Evolutionary conservation across 1,140 invertebrate species (phyloP).

Genomic region (Drosophila pseudoobscura): DNA sequence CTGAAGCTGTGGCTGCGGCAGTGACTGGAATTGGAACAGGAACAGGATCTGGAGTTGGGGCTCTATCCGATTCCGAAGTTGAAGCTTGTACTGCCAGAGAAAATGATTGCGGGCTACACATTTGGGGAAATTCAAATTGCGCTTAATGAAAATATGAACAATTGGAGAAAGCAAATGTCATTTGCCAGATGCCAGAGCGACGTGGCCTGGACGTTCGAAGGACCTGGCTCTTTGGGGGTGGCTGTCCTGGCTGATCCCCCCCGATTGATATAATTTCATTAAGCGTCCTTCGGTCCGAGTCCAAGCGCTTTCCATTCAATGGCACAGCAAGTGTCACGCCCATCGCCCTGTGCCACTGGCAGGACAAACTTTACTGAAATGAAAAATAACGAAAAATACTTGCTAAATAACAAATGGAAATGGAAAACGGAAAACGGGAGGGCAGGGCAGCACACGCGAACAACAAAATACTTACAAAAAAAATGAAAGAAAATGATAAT

Average conservation of each 20-base stretch:
- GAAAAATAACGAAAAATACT: constrained; percentile 50
- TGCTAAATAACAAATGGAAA: constrained; percentile 68
- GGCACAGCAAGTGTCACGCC: constrained; percentile 37
- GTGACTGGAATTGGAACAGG: not conserved
- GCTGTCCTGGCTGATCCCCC: constrained; percentile 57
- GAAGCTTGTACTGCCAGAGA: constrained; percentile 12
- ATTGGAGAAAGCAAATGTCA: constrained; percentile 71
- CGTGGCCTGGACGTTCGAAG: too few relatives aligned
- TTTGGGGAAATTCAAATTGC: constrained; percentile 59
- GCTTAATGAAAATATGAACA: constrained; percentile 72
- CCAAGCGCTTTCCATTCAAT: constrained; percentile 34
- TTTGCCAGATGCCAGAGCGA: constrained; percentile 64
- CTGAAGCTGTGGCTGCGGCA: not conserved
- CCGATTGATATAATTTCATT: constrained; percentile 81
- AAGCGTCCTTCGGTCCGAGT: constrained; percentile 28
- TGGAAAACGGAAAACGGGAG: constrained; percentile 52
- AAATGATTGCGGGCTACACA: constrained; percentile 48
- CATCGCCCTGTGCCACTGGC: constrained; percentile 19
- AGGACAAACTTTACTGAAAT: constrained; percentile 26
- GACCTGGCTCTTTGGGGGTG: constrained; percentile 30
- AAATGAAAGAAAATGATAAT: constrained; percentile 73
- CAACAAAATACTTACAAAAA: constrained; percentile 5
- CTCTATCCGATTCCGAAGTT: not conserved
- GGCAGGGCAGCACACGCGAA: constrained; percentile 19
- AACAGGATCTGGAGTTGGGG: not conserved